These are phyloP conservation scores for Philhelius pedissequus DNA, from an alignment of 2,888 invertebrate species.

Conservation along the genomic window DNA sequence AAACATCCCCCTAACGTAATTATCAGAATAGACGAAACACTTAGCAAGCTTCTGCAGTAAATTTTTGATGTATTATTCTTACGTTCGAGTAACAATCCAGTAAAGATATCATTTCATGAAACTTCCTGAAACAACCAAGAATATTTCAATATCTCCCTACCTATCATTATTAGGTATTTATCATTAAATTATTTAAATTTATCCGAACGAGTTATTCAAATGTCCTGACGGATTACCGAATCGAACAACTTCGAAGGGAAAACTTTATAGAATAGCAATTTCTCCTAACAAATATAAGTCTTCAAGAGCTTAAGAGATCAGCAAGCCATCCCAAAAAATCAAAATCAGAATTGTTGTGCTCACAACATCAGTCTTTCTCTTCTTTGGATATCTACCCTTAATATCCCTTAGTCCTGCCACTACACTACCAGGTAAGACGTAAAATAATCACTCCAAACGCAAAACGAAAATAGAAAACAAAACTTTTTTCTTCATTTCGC, in stretches of 20 bases:
- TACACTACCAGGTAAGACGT: slow-evolving; percentile 46
- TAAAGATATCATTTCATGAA: neutral
- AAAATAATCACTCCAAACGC: slow-evolving; percentile 54
- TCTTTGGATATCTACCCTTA: slow-evolving; percentile 18
- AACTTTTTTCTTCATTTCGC: slow-evolving; percentile 56
- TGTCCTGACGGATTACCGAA: neutral
- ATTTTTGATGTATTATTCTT: too few species aligned
- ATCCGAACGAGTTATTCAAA: slow-evolving; percentile 45
- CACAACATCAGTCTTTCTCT: neutral
- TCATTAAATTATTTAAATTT: slow-evolving; percentile 50
- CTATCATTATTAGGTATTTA: neutral
- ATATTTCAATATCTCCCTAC: slow-evolving; percentile 21
- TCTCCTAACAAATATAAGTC: slow-evolving; percentile 60
- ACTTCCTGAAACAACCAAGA: slow-evolving; percentile 24
- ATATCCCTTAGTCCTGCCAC: slow-evolving; percentile 39
- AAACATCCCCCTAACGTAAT: neutral
- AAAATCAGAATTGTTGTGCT: slow-evolving; percentile 43
- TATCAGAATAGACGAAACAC: neutral
- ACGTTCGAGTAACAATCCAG: too few species aligned
- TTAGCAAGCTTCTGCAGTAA: too few species aligned
- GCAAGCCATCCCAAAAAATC: slow-evolving; percentile 60
- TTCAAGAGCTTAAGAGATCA: slow-evolving; percentile 66
- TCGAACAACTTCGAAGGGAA: slow-evolving; percentile 20
- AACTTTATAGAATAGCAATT: slow-evolving; percentile 51
- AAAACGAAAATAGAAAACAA: neutral